Base-by-base conservation (phyloP, 2,797 vertebrate genomes). In the Poecilia picta region DNA sequence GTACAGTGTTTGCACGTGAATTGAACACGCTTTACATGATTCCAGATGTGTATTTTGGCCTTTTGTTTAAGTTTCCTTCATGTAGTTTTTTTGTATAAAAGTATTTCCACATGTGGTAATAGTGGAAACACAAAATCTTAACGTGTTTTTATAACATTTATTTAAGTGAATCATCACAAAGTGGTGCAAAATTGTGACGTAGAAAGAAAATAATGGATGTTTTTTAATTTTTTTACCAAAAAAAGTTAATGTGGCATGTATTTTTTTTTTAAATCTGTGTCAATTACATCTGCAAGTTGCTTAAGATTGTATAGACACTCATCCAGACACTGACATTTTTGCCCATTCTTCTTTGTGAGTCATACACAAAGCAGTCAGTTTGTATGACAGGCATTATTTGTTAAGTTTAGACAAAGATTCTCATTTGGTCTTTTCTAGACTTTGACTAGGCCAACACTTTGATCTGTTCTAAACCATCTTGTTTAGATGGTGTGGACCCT, bases 1-100 rank as follows among this genome's bases (percentile, higher is more conserved):
- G 70, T 81, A 70, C 33, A 23, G 41, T 28, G 47, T 84, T 85
- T 81, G 82, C 73, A 79, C 70, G 62, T 55, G 71, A 59, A 33
- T 16, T 1, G 18, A 15, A 8, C 41, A 57, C 70, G 66, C 85
- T 85, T 81, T 73, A 80, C 36, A 81, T 74, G 64, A 68, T 11
- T 43, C 41, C 4, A n/a, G 43, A 57, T 64, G 41, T 75, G 73
- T 83, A 41, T 79, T 45, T 45, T 43, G 23, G 11, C 23, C 39
- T 13, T 2, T 12, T 16, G 41, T 70, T n/a, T 68, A 25, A 39
- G 11, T 68, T 68, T 82, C 18, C 28, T 39, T 53, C 0, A 8
- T 45, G 33, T 15, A 7, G 25, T 1, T 33, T 16, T 23, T 23
- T 8, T 1, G 2, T 12, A 1, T 41, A 39, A 23, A 66, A 23